A percentile compares a stretch with the other conserved stretches of the same genome.
These are phyloP conservation scores for Lepetodrilus schrolli DNA, from an alignment of 2,888 invertebrate genomes.

Conservation along the genomic window DNA sequence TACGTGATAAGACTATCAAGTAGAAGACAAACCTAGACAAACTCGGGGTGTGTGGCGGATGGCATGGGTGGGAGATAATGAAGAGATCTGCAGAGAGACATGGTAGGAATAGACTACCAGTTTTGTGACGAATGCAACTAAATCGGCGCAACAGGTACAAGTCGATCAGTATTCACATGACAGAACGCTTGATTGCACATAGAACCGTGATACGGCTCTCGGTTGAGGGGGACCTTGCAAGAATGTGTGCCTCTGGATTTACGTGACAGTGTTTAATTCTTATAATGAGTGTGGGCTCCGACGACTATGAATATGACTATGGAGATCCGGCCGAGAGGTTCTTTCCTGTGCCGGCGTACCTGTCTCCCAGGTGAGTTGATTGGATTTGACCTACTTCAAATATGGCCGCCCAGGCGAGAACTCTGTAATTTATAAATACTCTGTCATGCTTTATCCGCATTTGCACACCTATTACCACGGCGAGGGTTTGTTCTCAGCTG, in stretches of 20 bases:
- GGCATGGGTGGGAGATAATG: neutral
- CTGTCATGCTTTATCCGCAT: neutral
- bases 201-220: neutral
- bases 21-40: neutral
- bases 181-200: neutral
- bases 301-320: slow-evolving; percentile 28
- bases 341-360: slow-evolving; percentile 50
- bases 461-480: neutral
- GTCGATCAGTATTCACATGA: neutral
- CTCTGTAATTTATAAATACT: neutral
- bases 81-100: neutral
- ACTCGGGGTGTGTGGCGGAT: slow-evolving; percentile 10
- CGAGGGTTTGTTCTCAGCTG: neutral
- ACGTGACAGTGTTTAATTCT: neutral
- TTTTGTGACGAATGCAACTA: neutral
- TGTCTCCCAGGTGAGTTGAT: slow-evolving; percentile 54
- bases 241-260: slow-evolving; percentile 2
- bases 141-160: slow-evolving; percentile 10
- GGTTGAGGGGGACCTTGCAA: neutral
- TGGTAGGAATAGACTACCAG: neutral
- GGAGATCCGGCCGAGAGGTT: slow-evolving; percentile 29
- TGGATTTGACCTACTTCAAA: slow-evolving; percentile 20
- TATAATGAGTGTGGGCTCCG: neutral
- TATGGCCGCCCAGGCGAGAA: slow-evolving; percentile 5
- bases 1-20: slow-evolving; percentile 5